Evolutionary conservation across 1,140 invertebrate genomes (phyloP).

Genomic region (Andricus grossulariae): DNA sequence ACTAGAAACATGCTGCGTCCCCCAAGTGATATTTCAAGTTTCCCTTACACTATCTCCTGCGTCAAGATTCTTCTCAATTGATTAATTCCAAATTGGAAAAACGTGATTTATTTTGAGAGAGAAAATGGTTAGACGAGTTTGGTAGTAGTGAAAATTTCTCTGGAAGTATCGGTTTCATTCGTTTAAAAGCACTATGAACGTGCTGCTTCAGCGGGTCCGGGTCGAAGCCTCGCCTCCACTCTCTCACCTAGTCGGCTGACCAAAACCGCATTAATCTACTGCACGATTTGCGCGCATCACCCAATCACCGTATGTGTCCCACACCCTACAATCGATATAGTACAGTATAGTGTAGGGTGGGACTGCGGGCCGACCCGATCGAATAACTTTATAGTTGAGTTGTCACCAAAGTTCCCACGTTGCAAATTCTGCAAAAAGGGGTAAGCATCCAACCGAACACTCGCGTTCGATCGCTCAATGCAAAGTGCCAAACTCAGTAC

Average conservation of each 20-base stretch:
- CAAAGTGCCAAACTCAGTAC: no score
- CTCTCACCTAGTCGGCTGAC: constrained; percentile 28
- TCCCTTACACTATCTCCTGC: no score
- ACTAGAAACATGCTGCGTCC: no score
- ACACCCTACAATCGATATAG: background rate
- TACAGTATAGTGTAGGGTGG: background rate
- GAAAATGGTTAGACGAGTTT: background rate
- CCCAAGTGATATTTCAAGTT: no score
- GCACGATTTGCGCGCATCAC: constrained; percentile 22
- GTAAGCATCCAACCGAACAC: background rate
- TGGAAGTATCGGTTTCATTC: constrained; percentile 22
- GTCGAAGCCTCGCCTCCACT: constrained; percentile 4
- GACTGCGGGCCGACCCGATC: constrained; percentile 1
- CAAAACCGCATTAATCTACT: constrained; percentile 31
- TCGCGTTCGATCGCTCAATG: no score
- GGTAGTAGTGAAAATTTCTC: background rate
- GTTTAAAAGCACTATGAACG: constrained; percentile 12
- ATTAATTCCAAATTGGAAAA: background rate
- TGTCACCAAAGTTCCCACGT: constrained; percentile 15
- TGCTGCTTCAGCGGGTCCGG: constrained; percentile 22
- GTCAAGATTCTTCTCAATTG: no score
- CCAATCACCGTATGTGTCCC: constrained; percentile 21
- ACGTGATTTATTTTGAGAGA: constrained; percentile 7
- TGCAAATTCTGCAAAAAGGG: background rate
- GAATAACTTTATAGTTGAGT: constrained; percentile 27